Evolutionary conservation across 2,797 vertebrate genomes (phyloP).

Genomic region (Mus spretus): DNA sequence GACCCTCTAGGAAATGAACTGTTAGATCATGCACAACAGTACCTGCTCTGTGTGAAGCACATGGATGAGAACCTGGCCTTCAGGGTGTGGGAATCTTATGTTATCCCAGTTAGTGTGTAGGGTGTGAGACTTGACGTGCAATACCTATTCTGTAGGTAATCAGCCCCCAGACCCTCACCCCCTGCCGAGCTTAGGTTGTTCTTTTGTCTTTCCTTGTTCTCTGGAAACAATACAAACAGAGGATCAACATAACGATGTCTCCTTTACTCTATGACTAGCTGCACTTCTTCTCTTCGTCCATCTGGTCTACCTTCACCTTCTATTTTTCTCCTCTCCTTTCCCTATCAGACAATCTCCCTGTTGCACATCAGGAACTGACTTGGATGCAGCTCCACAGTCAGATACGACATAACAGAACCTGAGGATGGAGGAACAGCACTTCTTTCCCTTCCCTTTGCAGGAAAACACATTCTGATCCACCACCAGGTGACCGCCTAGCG

Average conservation of each 20-base stretch:
- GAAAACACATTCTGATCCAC: background rate
- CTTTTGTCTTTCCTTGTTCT: background rate
- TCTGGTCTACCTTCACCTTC: background rate
- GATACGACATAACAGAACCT: background rate
- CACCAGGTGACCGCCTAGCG: background rate
- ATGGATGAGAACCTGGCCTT: background rate
- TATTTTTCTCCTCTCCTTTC: no score
- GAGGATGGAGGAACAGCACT: background rate
- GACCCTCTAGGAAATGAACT: background rate
- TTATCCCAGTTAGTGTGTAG: fast-evolving
- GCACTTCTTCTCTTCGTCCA: background rate
- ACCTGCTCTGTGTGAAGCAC: background rate
- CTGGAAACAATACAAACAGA: constrained; percentile 19
- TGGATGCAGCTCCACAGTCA: background rate
- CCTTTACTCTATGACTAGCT: background rate
- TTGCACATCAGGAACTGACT: background rate
- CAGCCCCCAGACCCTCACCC: background rate
- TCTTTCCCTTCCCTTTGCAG: background rate
- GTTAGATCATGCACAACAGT: background rate
- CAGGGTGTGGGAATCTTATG: background rate
- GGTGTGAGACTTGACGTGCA: background rate
- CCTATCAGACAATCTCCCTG: background rate
- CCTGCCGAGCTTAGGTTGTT: background rate
- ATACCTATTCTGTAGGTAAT: background rate
- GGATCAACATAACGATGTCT: background rate